Evolutionary conservation across 1,140 invertebrate species (phyloP), one percentile per base, ranked within the genome.

Genomic region (Macrostomum lignano): DNA sequence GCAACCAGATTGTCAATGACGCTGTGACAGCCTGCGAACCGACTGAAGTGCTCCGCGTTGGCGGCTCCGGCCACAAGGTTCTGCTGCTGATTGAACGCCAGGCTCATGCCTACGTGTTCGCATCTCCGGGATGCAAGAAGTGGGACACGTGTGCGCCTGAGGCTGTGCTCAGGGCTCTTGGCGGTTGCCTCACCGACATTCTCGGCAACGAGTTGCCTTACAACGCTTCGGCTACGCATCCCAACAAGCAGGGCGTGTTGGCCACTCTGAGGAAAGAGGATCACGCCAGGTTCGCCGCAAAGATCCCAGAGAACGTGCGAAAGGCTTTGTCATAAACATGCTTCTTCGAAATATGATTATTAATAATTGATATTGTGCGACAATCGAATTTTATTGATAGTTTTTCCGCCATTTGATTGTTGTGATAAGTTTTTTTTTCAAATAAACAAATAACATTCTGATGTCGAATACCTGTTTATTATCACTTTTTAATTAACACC

Each of bases 141-240:
- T 98, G 88, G 88, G 88, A 98, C 51, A 96, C 84, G 0, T 93
- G 84, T 61, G 84, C 77, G 7, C 82, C 82, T 0, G 84, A 98
- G 57, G 88, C 82, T 0, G 61, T 98, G 11, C 60, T 96, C 3
- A 62, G 64, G 28, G 71, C 78, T 1, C 58, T 69, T 19, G 49
- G 51, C 24, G 50, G 56, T 10, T 39, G 26, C n/a, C 20, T 33
- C 14, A 33, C 32, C 5, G 32, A 33, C 11, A 33, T 33, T 7
- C n/a, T 22, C 22, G 32, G 32, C 17, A 7, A 19, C 4, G 10
- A 13, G 4, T 33, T 19, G 3, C 14, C 9, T 4, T 33, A 33
- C 20, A n/a, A 20, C 7, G 7, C 14, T 6, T 14, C 24, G 3
- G 32, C 17, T 33, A 15, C 13, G 3, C 17, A 23, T 9, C n/a